phyloP scores from a whole-genome alignment of 2,888 invertebrate species.

The Drosophila colorata region DNA sequence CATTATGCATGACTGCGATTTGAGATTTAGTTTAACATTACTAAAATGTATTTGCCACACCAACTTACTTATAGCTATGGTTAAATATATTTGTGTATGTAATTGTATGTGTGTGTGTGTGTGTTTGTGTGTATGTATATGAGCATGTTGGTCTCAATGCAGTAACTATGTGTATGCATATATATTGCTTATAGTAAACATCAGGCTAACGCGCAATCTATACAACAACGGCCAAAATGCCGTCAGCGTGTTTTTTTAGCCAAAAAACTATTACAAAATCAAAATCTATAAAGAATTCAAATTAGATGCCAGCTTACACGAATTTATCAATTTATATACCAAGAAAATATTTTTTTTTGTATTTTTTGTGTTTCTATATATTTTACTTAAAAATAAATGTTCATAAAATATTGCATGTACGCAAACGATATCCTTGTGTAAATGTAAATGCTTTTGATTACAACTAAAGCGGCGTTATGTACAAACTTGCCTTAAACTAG shows the following conservation, averaged over 20 bases:
- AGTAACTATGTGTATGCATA: conserved; percentile 60
- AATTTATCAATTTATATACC: conserved; percentile 15
- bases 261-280: conserved; percentile 44
- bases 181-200: conserved; percentile 85
- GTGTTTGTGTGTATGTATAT: conserved; percentile 28
- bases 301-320: conserved; percentile 18
- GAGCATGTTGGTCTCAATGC: conserved; percentile 71
- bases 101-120: conserved; percentile 24
- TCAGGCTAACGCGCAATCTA: conserved; percentile 75
- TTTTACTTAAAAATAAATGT: conserved; percentile 1
- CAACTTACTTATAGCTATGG: conserved; percentile 66
- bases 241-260: conserved; percentile 57
- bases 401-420: neutral
- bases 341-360: conserved; percentile 16
- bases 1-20: conserved; percentile 14
- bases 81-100: conserved; percentile 40
- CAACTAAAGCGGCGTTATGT: conserved; percentile 45
- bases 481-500: conserved; percentile 41
- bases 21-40: conserved; percentile 34
- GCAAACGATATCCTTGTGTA: conserved; percentile 25
- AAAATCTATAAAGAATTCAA: conserved; percentile 16
- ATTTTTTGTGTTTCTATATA: neutral
- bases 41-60: conserved; percentile 74
- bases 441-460: conserved; percentile 23
- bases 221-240: conserved; percentile 57